phyloP scores from a whole-genome alignment of 1,140 invertebrate species.

The Antheraea mylitta region DNA sequence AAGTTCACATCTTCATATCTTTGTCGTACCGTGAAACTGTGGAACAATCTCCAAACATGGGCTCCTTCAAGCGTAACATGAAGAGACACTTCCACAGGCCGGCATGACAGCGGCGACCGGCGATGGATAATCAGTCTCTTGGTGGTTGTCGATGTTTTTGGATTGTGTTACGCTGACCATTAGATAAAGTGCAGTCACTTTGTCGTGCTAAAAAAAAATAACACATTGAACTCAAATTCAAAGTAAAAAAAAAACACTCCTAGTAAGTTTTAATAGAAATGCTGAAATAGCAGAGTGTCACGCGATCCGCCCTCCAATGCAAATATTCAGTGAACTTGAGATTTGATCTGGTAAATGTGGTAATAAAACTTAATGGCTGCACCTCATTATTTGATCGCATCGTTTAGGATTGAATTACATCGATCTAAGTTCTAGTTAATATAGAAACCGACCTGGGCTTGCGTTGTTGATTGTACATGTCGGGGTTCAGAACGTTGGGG shows the following conservation, averaged over 20 bases:
- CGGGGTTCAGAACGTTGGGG: too few relatives aligned
- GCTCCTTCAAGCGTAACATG: too few relatives aligned
- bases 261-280: not conserved
- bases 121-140: too few relatives aligned
- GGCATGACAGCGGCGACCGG: too few relatives aligned
- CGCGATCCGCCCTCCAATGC: conserved; percentile 9
- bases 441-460: not conserved
- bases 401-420: conserved; percentile 26
- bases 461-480: not conserved
- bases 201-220: too few relatives aligned
- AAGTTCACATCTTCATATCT: too few relatives aligned
- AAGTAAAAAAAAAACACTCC: not conserved
- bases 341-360: conserved; percentile 9
- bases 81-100: too few relatives aligned
- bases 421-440: not conserved
- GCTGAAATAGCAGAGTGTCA: conserved; percentile 4
- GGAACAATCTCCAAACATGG: too few relatives aligned
- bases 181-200: too few relatives aligned
- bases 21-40: too few relatives aligned
- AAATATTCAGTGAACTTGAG: conserved; percentile 10
- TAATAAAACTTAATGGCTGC: conserved; percentile 24
- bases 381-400: conserved; percentile 29
- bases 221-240: not conserved
- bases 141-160: too few relatives aligned
- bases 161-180: too few relatives aligned